phyloP scores from a whole-genome alignment of 1,140 invertebrate species.

The Bombus breviceps region DNA sequence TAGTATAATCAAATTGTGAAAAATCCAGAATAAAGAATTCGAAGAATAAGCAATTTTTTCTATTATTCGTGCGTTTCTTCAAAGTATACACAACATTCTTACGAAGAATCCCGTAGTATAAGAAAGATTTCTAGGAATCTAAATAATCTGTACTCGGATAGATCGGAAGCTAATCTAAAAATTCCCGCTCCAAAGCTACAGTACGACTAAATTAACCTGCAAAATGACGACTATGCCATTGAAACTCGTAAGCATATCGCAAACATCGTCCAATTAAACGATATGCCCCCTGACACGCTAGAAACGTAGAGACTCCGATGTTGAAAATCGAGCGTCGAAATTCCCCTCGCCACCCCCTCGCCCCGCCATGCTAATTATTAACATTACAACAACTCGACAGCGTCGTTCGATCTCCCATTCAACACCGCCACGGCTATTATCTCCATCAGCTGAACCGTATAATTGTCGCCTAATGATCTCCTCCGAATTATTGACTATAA shows the following conservation, averaged over 20 bases:
- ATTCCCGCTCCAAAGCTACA: not conserved
- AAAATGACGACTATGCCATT: not conserved
- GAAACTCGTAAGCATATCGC: not conserved
- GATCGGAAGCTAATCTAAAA: not conserved
- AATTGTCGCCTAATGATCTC: slow-evolving; percentile 54
- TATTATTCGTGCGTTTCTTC: too few species aligned
- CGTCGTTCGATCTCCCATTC: not conserved
- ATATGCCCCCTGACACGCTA: not conserved
- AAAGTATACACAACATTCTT: fast-evolving
- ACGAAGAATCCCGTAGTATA: too few species aligned
- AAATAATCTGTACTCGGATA: too few species aligned
- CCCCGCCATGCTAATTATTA: slow-evolving; percentile 25
- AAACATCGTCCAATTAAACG: slow-evolving; percentile 3
- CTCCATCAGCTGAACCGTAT: slow-evolving; percentile 30
- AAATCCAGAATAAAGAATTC: too few species aligned
- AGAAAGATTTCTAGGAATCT: too few species aligned
- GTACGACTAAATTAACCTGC: not conserved
- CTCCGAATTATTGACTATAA: slow-evolving; percentile 60
- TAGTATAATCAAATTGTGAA: too few species aligned
- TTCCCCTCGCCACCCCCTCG: not conserved
- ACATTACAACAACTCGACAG: slow-evolving; percentile 18
- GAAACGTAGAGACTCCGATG: not conserved
- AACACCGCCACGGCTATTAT: slow-evolving; percentile 20
- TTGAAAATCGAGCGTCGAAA: slow-evolving; percentile 7
- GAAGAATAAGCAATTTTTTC: too few species aligned